Conservation (phyloP, 2,113 vertebrate genomes). For the Ailurus styani region DNA sequence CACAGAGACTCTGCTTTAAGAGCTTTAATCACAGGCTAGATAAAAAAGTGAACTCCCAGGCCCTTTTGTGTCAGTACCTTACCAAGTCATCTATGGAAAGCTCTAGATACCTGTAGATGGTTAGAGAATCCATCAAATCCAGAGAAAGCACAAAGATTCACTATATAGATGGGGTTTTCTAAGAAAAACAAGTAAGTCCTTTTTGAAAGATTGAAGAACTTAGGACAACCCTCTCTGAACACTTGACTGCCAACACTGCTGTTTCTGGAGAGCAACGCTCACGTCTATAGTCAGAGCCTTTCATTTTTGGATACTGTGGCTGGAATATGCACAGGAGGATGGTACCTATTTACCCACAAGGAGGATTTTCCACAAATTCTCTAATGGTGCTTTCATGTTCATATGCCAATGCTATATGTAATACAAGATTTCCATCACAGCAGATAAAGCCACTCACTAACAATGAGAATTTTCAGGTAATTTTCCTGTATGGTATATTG, state of each 20-base stretch:
- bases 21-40: not conserved
- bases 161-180: not conserved
- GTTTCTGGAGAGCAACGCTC: not conserved
- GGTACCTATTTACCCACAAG: not conserved
- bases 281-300: not conserved
- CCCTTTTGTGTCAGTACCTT: not conserved
- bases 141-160: not conserved
- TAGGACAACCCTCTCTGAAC: not conserved
- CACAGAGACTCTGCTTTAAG: not conserved
- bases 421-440: not conserved
- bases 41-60: not conserved
- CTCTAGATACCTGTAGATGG: not conserved
- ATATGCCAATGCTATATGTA: not conserved
- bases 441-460: not conserved
- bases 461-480: not conserved
- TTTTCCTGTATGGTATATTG: not conserved
- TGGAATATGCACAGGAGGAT: not conserved
- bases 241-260: not conserved
- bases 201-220: constrained; percentile 1
- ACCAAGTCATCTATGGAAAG: not conserved
- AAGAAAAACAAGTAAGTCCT: not conserved
- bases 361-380: not conserved
- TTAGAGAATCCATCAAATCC: not conserved
- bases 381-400: not conserved
- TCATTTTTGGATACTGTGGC: not conserved